These are phyloP conservation scores for Aelia acuminata DNA, from an alignment of 2,888 invertebrate genomes.

Conservation along the genomic window DNA sequence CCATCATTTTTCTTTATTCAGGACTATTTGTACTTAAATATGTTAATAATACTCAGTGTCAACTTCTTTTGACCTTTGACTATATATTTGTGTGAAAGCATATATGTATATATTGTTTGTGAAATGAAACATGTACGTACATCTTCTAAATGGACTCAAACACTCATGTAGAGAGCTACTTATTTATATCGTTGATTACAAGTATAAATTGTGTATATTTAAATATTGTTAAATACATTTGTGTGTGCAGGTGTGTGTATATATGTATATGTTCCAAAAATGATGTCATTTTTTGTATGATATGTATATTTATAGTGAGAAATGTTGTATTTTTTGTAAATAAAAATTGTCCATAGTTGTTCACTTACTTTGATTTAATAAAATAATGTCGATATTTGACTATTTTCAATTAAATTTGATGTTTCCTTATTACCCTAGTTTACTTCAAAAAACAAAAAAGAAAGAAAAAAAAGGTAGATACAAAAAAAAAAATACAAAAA, in stretches of 20 bases:
- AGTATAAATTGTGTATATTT: constrained; percentile 52
- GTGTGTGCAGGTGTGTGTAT: constrained; percentile 47
- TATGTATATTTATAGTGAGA: constrained; percentile 64
- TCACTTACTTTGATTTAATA: constrained; percentile 65
- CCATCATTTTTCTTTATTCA: constrained; percentile 43
- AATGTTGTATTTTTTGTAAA: constrained; percentile 62
- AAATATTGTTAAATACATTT: constrained; percentile 48
- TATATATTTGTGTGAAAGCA: constrained; percentile 36
- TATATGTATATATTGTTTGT: constrained; percentile 49
- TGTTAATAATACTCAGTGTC: constrained; percentile 53
- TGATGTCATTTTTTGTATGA: constrained; percentile 60
- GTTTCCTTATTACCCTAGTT: neutral
- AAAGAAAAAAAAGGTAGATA: too few species aligned
- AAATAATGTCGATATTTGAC: constrained; percentile 64
- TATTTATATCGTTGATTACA: constrained; percentile 55
- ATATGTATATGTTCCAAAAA: constrained; percentile 56
- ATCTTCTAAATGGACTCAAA: constrained; percentile 49
- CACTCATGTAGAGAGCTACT: constrained; percentile 52
- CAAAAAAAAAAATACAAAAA: too few species aligned
- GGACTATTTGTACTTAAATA: constrained; percentile 33
- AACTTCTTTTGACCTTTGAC: constrained; percentile 57
- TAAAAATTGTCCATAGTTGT: constrained; percentile 64
- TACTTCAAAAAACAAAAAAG: neutral
- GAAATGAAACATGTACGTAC: constrained; percentile 44
- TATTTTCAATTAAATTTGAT: constrained; percentile 56